Percentiles rank a stretch among this genome's conserved stretches.
These are phyloP conservation scores for Callinectes sapidus DNA, from an alignment of 2,888 invertebrate genomes.

Conservation along the genomic window DNA sequence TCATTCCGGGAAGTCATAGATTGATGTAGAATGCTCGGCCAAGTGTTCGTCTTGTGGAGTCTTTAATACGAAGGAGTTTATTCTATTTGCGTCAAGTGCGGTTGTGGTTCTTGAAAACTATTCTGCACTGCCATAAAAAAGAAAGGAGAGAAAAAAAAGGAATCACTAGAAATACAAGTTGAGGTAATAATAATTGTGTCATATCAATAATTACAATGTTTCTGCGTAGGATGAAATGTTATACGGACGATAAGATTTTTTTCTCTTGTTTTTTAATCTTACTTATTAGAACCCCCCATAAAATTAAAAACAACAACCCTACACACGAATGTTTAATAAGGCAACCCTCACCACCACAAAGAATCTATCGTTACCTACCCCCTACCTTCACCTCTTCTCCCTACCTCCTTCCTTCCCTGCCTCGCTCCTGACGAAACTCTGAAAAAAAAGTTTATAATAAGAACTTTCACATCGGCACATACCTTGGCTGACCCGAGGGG, in stretches of 20 bases:
- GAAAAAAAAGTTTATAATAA: slow-evolving; percentile 35
- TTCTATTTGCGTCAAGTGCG: not conserved
- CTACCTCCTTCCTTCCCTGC: not conserved
- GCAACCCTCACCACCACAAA: not conserved
- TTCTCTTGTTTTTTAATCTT: not conserved
- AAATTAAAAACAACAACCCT: not conserved
- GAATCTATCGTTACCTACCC: not conserved
- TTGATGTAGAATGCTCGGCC: not conserved
- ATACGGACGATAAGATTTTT: not conserved
- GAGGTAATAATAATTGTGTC: not conserved
- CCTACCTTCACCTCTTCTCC: not conserved
- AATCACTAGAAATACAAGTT: too few species aligned
- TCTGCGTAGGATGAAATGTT: not conserved
- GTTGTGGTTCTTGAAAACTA: not conserved
- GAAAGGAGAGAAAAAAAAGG: not conserved
- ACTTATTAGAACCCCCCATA: not conserved
- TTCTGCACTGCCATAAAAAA: not conserved
- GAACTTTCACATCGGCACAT: slow-evolving; percentile 33
- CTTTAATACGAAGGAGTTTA: not conserved
- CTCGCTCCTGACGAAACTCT: not conserved
- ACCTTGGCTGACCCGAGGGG: not conserved
- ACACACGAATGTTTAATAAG: not conserved
- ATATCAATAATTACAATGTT: not conserved
- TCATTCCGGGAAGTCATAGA: not conserved
- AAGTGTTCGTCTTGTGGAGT: not conserved